Conservation (phyloP, 1,140 invertebrate species). For the Bathynomus jamesi region DNA sequence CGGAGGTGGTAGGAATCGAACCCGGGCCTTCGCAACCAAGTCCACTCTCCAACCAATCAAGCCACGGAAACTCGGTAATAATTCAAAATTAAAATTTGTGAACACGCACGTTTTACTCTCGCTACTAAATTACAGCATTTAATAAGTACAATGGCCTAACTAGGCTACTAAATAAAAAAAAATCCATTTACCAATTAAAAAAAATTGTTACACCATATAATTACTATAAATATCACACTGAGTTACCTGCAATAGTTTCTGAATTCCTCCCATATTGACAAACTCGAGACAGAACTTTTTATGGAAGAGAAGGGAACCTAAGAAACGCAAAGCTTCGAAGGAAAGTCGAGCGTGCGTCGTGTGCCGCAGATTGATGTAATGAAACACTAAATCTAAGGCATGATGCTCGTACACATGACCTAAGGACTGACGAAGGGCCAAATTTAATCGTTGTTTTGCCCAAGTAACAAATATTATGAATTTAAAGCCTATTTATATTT, state of each 20-base stretch:
- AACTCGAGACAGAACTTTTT: constrained; percentile 97
- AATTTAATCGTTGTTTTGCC: background rate
- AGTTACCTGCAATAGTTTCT: constrained; percentile 42
- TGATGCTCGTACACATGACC: constrained; percentile 85
- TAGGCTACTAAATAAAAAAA: no score
- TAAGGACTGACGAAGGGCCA: constrained; percentile 61
- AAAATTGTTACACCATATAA: no score
- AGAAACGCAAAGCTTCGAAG: constrained; percentile 89
- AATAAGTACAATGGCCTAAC: no score
- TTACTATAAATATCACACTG: no score
- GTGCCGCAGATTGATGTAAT: constrained; percentile 81
- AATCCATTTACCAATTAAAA: no score
- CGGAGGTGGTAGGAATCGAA: no score
- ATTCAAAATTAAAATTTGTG: no score
- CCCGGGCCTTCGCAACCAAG: no score
- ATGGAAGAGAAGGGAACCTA: constrained; percentile 86
- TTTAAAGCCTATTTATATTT: background rate
- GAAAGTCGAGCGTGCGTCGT: constrained; percentile 82
- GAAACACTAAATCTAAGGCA: constrained; percentile 77
- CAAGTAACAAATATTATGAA: background rate
- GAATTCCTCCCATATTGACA: constrained; percentile 71
- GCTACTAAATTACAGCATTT: no score
- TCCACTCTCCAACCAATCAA: no score
- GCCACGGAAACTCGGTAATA: no score
- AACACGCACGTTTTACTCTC: no score